Base-by-base conservation (phyloP, 2,888 invertebrate genomes). In the Chromoteleia sp. region DNA sequence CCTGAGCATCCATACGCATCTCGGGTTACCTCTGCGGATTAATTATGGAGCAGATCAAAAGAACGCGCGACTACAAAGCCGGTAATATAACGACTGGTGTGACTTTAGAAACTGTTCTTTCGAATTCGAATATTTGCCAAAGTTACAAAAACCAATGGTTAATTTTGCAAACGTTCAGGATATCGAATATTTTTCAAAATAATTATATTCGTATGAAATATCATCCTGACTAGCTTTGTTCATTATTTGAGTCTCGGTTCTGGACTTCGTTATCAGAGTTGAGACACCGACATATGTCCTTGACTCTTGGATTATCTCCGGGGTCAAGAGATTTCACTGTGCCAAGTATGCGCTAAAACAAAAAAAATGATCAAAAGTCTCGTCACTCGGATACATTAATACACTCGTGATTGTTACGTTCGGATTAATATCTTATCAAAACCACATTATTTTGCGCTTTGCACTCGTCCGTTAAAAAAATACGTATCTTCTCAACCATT, bases 11-110 rank as follows among this genome's bases (percentile, higher is more conserved):
- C 87, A 88, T 89, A 89, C 88, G 87, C 86, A 86, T 90, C 90
- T 91, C 90, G 87, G 87, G 90, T 91, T 91, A 91, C 91, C 88
- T 89, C 89, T 87, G 87, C 86, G 89, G 90, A 91, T 91, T 90
- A 90, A 91, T 91, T 91, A 91, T 89, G 87, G 88, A 88, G 88
- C 88, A 89, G 89, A 90, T 90, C 91, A 90, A 90, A 91, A 90
- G 91, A 90, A 88, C 89, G 89, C 86, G 85, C 88, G 87, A 86
- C 89, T 87, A 89, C 90, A 90, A 90, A 90, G 90, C 90, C 87
- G 73, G 84, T 87, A 86, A 88, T 86, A 87, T 86, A 88, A 88
- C 88, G 88, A 87, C 88, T 88, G 84, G 83, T 81, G 79, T 83
- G 82, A 74, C 82, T 84, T 84, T 74, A 75, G 84, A 85, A 80